Evolutionary conservation across 1,140 invertebrate genomes (phyloP), one percentile per base, ranked within the genome.

Genomic region (Sitobion miscanthi): DNA sequence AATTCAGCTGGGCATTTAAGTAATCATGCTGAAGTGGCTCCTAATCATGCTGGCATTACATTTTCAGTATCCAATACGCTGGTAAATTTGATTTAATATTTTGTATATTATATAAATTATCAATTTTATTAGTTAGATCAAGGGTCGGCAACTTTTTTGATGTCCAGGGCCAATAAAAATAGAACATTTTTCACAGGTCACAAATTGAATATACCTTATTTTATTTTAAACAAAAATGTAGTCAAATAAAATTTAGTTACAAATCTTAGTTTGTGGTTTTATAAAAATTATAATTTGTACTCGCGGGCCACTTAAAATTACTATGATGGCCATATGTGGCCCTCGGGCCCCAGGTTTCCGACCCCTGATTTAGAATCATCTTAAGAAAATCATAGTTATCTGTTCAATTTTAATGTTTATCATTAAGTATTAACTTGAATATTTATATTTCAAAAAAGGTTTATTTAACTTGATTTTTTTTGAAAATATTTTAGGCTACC

Each of bases 11-110:
- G 97, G 42, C 97, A 98, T 95, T 95, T 98, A 25, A 97, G 97
- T 94, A 98, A 98, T 95, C 97, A 98, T 95, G 97, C 97, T 14
- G 97, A 98, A 94, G 96, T 98, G 45, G 97, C 97, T 9, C 97
- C 97, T 5, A 97, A 97, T 95, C 97, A 97, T 95, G 97, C 97
- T 30, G 97, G 97, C 25, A 96, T 97, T 62, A 98, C 97, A 90
- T 98, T 98, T 95, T 97, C 97, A 42, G 96, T 98, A 94, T 97
- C 97, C 52, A 98, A 98, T 95, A 98, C 97, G 35, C 95, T 98
- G 93, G 97, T 97, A 95, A 95, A 96, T 95, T 93, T 62, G 38
- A 90, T 93, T 54, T 93, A 45, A 35, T 69, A 45, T 42, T 35
- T n/a, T n/a, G 7, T 87, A 21, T n/a, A 25, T 30, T n/a, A 25